A percentile compares a stretch with the other conserved stretches of the same genome.
phyloP scores from a whole-genome alignment of 2,888 invertebrate species.

The Orthonychiurus folsomi region DNA sequence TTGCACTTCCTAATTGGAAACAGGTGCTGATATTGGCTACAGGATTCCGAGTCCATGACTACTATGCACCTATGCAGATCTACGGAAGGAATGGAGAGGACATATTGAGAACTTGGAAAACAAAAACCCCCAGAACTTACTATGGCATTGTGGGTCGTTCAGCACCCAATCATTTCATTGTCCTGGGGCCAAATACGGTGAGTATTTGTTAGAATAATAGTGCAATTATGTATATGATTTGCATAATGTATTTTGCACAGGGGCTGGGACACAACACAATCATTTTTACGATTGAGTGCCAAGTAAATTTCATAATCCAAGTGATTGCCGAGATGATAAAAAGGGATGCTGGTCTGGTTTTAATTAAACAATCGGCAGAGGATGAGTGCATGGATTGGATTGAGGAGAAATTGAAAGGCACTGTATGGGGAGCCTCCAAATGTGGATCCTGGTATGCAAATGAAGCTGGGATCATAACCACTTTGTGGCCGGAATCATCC shows the following conservation, averaged over 20 bases:
- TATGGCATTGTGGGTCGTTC: conserved; percentile 19
- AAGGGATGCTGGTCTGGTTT: neutral
- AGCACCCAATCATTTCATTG: conserved; percentile 26
- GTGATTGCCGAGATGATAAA: conserved; percentile 5
- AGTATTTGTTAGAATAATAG: neutral
- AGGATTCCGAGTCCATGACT: conserved; percentile 34
- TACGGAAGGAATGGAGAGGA: conserved; percentile 18
- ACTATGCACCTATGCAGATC: conserved; percentile 28
- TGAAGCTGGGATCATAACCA: neutral
- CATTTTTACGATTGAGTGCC: conserved; percentile 12
- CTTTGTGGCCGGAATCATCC: conserved; percentile 2
- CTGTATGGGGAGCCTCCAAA: neutral
- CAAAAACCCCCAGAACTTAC: conserved; percentile 20
- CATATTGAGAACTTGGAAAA: conserved; percentile 25
- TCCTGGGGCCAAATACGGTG: conserved; percentile 33
- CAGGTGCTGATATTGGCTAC: conserved; percentile 32
- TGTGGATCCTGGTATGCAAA: conserved; percentile 7
- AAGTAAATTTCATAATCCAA: conserved; percentile 5
- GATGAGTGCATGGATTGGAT: neutral
- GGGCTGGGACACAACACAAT: neutral
- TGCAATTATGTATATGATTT: too few species aligned
- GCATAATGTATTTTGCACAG: too few species aligned
- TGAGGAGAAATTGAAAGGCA: conserved; percentile 5
- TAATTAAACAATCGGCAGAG: neutral
- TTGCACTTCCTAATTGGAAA: too few species aligned